These are phyloP conservation scores for Lycaon pictus DNA, from an alignment of 2,113 vertebrate species.

Conservation along the genomic window DNA sequence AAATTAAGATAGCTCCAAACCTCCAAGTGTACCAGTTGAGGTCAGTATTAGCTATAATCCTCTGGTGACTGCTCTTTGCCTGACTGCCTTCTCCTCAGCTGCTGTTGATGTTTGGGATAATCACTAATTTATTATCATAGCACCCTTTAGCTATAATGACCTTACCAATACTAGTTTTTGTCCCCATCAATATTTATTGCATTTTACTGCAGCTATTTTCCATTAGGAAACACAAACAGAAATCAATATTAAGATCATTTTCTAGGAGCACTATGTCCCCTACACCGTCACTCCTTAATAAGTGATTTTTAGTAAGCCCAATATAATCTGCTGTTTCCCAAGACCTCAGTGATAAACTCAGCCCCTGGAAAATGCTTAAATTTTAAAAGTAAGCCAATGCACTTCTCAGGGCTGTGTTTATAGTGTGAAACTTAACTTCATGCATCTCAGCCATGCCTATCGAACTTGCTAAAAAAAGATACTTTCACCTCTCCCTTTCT, in stretches of 20 bases:
- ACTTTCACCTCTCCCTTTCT: constrained; percentile 56
- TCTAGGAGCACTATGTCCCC: not conserved
- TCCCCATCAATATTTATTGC: constrained; percentile 79
- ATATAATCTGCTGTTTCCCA: constrained; percentile 61
- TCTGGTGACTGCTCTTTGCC: constrained; percentile 43
- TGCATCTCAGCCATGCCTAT: constrained; percentile 8
- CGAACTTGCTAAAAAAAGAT: constrained; percentile 59
- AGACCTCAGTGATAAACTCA: constrained; percentile 37
- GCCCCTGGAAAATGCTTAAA: constrained; percentile 29
- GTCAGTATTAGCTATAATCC: not conserved
- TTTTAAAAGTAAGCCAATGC: constrained; percentile 58
- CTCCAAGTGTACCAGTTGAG: not conserved
- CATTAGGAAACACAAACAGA: constrained; percentile 83
- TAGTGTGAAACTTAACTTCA: constrained; percentile 45
- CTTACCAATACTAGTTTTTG: constrained; percentile 77
- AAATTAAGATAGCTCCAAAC: not conserved
- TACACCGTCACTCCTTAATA: constrained; percentile 33
- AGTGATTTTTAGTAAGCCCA: constrained; percentile 47
- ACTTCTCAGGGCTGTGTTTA: constrained; percentile 57
- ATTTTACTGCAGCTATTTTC: constrained; percentile 80
- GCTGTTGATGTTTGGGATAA: constrained; percentile 71
- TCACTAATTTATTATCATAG: constrained; percentile 63
- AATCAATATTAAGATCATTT: constrained; percentile 86
- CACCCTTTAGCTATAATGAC: constrained; percentile 76
- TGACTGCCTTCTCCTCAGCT: constrained; percentile 29